Evolutionary conservation across 2,113 vertebrate species (phyloP), one percentile per base, ranked within the genome.

Genomic region (Opisthocomus hoazin): DNA sequence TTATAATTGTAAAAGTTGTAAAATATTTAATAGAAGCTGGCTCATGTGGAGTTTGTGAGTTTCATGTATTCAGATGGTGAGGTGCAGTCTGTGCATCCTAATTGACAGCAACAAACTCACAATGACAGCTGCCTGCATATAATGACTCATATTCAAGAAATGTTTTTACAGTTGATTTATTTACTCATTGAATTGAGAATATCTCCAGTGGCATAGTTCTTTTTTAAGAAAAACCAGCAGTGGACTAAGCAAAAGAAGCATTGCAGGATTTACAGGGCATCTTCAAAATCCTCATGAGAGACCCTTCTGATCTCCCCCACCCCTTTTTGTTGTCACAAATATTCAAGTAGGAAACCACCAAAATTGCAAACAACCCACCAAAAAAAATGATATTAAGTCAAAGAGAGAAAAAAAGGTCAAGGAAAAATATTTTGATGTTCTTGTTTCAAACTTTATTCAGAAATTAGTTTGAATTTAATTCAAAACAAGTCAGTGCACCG

Each of bases 21-120:
- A 96, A 96, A 84, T 78, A 82, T 96, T 95, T 93, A 87, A 91
- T 61, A 50, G 65, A 87, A 79, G 54, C 88, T 96, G 93, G 78
- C 74, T 96, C 0, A 0, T 41, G 34, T 23, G 56, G 77, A 71
- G 12, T 89, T 89, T 84, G 51, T 0, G 1, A 61, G 22, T 87
- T 93, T 91, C 70, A 57, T 61, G 70, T 61, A 50, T 87, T 96
- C 95, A 94, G 94, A 89, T 90, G 89, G 78, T 69, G 91, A 93
- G 45, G 53, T 18, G 15, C 84, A 87, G 53, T 50, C 57, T 84
- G 76, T 89, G 74, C 61, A 91, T 94, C 78, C 36, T 93, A 96
- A 93, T 37, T 91, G 89, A 81, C 1, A 4, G 61, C 80, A 84
- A 53, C 70, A 85, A 83, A 34, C 26, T 83, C 85, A 37, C 30